Evolutionary conservation across 2,797 vertebrate genomes (phyloP).

Genomic region (Protosalanx chinensis): DNA sequence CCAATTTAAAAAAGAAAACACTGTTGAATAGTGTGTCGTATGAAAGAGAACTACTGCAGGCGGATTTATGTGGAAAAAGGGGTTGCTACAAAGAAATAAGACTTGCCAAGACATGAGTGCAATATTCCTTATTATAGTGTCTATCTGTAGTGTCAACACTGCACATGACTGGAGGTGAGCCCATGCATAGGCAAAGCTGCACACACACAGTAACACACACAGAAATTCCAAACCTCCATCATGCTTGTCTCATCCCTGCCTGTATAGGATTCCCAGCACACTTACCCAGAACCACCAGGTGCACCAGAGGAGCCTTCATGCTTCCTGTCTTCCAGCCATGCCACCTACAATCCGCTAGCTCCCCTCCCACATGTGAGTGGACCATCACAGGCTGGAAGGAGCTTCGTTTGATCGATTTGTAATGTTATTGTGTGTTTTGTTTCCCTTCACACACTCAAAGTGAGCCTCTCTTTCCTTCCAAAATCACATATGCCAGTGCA

Average conservation of each 20-base stretch:
- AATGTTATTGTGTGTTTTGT: background rate
- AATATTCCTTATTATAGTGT: no score
- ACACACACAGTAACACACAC: background rate
- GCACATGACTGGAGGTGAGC: background rate
- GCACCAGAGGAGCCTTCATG: constrained; percentile 56
- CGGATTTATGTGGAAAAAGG: no score
- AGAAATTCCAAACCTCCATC: background rate
- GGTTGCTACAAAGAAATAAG: no score
- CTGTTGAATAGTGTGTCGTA: no score
- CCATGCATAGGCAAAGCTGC: background rate
- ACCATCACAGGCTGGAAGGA: background rate
- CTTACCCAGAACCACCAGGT: constrained; percentile 43
- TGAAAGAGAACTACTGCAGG: no score
- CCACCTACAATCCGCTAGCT: constrained; percentile 75
- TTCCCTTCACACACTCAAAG: background rate
- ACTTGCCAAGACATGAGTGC: no score
- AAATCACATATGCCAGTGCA: background rate
- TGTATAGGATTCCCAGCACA: constrained; percentile 36
- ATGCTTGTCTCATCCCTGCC: background rate
- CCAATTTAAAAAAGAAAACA: no score
- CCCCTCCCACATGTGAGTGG: constrained; percentile 79
- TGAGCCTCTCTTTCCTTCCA: background rate
- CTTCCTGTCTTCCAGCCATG: constrained; percentile 76
- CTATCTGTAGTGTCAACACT: no score
- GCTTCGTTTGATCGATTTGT: background rate